Base-by-base conservation (phyloP, 2,888 invertebrate genomes). In the Noctuana brunneofusca region DNA sequence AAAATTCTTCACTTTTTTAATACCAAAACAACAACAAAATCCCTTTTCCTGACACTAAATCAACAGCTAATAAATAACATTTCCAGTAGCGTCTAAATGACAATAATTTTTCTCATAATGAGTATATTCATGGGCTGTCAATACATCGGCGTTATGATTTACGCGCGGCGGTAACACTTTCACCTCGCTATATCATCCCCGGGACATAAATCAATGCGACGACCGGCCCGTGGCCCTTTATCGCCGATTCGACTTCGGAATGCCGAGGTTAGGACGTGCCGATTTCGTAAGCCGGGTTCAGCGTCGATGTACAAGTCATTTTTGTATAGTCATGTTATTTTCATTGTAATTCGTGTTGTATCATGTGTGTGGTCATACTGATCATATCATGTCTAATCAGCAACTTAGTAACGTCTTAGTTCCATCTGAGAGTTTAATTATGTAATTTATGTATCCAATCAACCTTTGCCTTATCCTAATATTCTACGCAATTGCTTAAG, bases 91-190 rank as follows among this genome's bases (percentile, higher is more conserved):
- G 41, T 41, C 41, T 69, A 70, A 75, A 79, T 79, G 68, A 74
- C 72, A 78, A 81, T 79, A 79, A 38, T 80, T 81, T 79, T 71
- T 71, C 71, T 71, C 75, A 75, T 84, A 84, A 83, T 82, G 77
- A 79, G 74, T 69, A 79, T 79, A 84, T 88, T 88, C 85, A 87
- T 81, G 73, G 76, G 80, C 84, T 90, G 90, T 90, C 90, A 89
- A 89, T 88, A 87, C 85, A 83, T 73, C 71, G 73, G 71, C 74
- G 69, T 72, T 84, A 84, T 89, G 87, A 89, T 89, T 87, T 87
- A 89, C 86, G 83, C 73, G 73, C 72, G 65, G 73, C 72, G 65
- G 75, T 78, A 86, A 86, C 87, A 87, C 87, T 86, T 87, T 87
- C 86, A 76, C 86, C 82, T 76, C 69, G 71, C 71, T 73, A 71